Evolutionary conservation across 2,797 vertebrate genomes (phyloP), one percentile per base, ranked within the genome.

Genomic region (Caiman crocodilus): DNA sequence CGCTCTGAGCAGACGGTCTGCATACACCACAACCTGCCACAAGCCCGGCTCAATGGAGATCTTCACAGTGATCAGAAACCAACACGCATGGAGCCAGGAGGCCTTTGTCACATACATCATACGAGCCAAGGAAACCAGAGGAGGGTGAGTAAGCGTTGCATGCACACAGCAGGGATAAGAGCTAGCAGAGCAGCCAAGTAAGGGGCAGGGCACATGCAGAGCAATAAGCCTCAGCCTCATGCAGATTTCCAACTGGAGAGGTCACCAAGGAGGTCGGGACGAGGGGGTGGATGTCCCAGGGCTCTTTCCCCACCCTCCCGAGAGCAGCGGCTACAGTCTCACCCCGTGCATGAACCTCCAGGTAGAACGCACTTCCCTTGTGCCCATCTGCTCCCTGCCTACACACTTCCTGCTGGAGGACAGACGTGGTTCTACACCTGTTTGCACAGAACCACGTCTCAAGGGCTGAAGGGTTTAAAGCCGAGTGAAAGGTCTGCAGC

Each of bases 381-480:
- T 0, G 13, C 28, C 23, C 8, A 16, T 25, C 5, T 5, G 23
- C 57, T 17, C 69, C 50, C 23, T 4, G 1, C 13, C 67, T 4
- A 4, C 0, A 2, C 58, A 6, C 32, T 9, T 2, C 1, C 75
- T 2, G 1, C 0, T 13, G 25, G 9, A 82, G 65, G 28, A 14
- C 28, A 61, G 26, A 15, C 0, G 6, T 42, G 59, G 87, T 4
- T 2, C 32, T 28, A 9, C 20, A 42, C 42, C 42, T 42, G 4
- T 14, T 11, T 2, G 59, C 30, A 42, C 16, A 64, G 5, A 2
- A 7, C 3, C 56, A 55, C 13, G 57, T 7, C 32, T 59, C 87
- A 28, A 5, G n/a, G 4, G 55, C 1, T 0, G 0, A 4, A 14
- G 16, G 0, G 14, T 7, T 61, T 20, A 25, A 0, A 3, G 21